Percentiles rank a stretch among this genome's conserved stretches.
Conservation (phyloP, 2,113 vertebrate species). For the Acinonyx jubatus region DNA sequence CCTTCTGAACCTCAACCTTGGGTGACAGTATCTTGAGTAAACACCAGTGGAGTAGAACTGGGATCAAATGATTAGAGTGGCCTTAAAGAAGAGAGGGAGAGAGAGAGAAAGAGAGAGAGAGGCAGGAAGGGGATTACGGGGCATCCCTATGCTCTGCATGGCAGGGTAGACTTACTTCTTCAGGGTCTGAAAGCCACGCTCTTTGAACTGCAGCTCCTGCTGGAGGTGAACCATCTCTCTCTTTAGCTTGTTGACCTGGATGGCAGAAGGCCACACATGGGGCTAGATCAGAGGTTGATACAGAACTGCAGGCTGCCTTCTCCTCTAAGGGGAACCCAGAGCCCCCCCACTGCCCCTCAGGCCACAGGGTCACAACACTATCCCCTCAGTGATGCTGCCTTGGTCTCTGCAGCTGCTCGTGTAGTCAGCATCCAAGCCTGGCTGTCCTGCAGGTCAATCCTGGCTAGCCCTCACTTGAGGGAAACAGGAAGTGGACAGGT, state of each 20-base stretch:
- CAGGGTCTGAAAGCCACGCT: conserved; percentile 95
- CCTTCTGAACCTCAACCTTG: background rate
- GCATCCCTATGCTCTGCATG: background rate
- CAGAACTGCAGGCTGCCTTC: background rate
- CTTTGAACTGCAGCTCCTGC: conserved; percentile 96
- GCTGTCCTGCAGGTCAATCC: background rate
- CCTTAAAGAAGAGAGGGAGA: background rate
- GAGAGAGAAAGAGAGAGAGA: background rate
- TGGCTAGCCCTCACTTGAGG: background rate
- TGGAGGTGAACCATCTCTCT: conserved; percentile 96
- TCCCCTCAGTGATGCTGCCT: background rate
- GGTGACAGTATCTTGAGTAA: background rate
- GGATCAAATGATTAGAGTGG: background rate
- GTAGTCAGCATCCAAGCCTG: background rate
- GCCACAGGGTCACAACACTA: background rate
- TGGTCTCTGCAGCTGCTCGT: background rate
- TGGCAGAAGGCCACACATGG: background rate
- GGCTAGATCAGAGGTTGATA: background rate
- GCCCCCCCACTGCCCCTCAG: background rate
- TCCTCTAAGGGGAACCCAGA: background rate
- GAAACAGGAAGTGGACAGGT: background rate
- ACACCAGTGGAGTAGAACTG: background rate
- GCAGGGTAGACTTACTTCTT: conserved; percentile 90
- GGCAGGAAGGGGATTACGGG: background rate
- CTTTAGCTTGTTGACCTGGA: conserved; percentile 96